A percentile compares a stretch with the other conserved stretches of the same genome.
Evolutionary conservation across 2,888 invertebrate species (phyloP).

Genomic region (Tetrapedia diversipes): DNA sequence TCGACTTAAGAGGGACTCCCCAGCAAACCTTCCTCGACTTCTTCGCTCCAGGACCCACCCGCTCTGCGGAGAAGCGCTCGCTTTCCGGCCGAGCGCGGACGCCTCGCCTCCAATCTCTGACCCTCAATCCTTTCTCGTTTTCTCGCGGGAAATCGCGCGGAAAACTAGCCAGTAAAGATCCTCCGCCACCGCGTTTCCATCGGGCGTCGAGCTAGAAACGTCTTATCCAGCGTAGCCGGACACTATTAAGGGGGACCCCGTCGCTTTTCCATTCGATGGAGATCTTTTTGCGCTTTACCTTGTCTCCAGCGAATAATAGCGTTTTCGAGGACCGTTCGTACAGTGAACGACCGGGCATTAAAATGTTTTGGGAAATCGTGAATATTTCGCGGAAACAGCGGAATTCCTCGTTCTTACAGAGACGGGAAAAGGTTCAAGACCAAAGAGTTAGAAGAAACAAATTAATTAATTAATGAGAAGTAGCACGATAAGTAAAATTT

Average conservation of each 20-base stretch:
- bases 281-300: constrained; percentile 38
- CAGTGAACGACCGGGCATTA: constrained; percentile 18
- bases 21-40: constrained; percentile 72
- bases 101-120: constrained; percentile 73
- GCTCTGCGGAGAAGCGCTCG: constrained; percentile 39
- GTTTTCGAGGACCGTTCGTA: constrained; percentile 24
- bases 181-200: constrained; percentile 56
- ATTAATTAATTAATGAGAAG: too few relatives aligned
- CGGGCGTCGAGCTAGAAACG: too few relatives aligned
- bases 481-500: too few relatives aligned
- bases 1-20: constrained; percentile 71
- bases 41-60: constrained; percentile 59
- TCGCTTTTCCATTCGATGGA: constrained; percentile 32
- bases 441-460: too few relatives aligned
- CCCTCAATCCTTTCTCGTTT: constrained; percentile 77
- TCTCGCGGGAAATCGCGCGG: constrained; percentile 79
- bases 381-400: background rate
- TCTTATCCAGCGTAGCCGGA: constrained; percentile 51
- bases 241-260: constrained; percentile 51
- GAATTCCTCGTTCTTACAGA: background rate
- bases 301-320: constrained; percentile 40
- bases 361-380: constrained; percentile 16
- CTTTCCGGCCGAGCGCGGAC: constrained; percentile 60
- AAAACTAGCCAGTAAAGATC: constrained; percentile 79
- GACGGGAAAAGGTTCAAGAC: too few relatives aligned